Base-by-base conservation (phyloP, 2,797 vertebrate genomes). In the Babyrousa celebensis region DNA sequence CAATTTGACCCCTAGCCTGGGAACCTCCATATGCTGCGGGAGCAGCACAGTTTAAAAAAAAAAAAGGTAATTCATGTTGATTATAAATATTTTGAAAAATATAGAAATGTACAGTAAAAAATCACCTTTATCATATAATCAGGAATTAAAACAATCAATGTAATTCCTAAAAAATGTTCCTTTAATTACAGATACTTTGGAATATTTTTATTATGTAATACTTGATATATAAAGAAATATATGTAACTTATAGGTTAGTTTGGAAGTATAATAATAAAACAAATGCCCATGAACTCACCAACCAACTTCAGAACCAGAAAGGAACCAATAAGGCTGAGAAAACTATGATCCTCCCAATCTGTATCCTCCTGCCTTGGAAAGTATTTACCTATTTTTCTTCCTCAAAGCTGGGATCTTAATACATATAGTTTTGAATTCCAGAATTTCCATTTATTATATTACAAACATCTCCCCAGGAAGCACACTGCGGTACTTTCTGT, bases 141-240 rank as follows among this genome's bases (percentile, higher is more conserved):
- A 85, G 58, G 96, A 95, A 96, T 77, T 25, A 92, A 74, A 18
- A 94, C 25, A 48, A 20, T 93, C 87, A 85, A 29, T 83, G 23
- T 17, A 83, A 78, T 74, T 91, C 54, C 78, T 96, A 85, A 52
- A 92, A 74, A 36, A 52, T 72, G 94, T 93, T 78, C 32, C 43
- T 78, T 88, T 86, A 40, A 93, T 27, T 79, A 89, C 20, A 70
- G 36, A 79, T 56, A 82, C 36, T 72, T 48, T 17, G 62, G 9
- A 80, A 80, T 84, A 92, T 36, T 95, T 78, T 79, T 82, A 84
- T 48, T 77, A 86, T 75, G 3, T 90, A 74, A 85, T 25, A 89
- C 60, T 83, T 91, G 68, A 87, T 32, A 92, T 48, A 93, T 20
- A 87, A 92, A 94, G 15, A 94, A 74, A 71, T 43, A 36, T 15